A percentile compares a stretch with the other conserved stretches of the same genome.
phyloP scores from a whole-genome alignment of 2,113 vertebrate genomes.

The Protomyctophum bolini region DNA sequence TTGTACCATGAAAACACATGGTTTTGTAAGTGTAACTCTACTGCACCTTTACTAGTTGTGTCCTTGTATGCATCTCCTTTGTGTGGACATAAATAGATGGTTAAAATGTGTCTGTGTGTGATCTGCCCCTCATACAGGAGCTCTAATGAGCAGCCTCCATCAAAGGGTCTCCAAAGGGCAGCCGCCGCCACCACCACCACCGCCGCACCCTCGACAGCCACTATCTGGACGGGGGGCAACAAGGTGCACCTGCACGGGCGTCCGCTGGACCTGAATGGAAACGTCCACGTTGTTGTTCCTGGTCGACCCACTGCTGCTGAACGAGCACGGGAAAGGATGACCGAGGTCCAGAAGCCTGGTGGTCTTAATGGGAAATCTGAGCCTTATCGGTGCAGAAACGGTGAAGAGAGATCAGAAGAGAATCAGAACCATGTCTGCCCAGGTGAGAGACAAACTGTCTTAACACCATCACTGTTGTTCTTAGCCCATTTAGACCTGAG shows the following conservation, averaged over 20 bases:
- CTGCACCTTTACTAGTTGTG: too few relatives aligned
- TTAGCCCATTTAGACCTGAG: too few relatives aligned
- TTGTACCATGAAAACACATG: too few relatives aligned
- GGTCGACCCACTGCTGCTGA: conserved; percentile 10
- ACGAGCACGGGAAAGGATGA: conserved; percentile 28
- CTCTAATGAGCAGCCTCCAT: conserved; percentile 59
- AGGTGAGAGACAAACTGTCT: conserved; percentile 58
- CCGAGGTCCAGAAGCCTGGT: conserved; percentile 1
- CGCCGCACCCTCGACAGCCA: conserved; percentile 31
- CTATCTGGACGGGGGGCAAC: conserved; percentile 30
- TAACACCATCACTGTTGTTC: neutral
- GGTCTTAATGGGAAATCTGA: conserved; percentile 11
- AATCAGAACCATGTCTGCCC: conserved; percentile 13
- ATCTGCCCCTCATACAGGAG: conserved; percentile 49
- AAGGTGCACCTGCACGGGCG: conserved; percentile 26
- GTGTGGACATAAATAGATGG: too few relatives aligned
- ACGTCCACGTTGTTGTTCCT: conserved; percentile 35
- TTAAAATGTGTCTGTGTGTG: conserved; percentile 18
- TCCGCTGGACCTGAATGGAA: conserved; percentile 63
- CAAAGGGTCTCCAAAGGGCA: conserved; percentile 62
- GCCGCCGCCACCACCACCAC: neutral
- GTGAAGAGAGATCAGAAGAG: conserved; percentile 33
- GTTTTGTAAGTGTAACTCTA: too few relatives aligned
- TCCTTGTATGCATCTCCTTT: too few relatives aligned
- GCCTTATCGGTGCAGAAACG: neutral